Evolutionary conservation across 2,797 vertebrate genomes (phyloP), one percentile per base, ranked within the genome.

Genomic region (Bothrops alternatus): DNA sequence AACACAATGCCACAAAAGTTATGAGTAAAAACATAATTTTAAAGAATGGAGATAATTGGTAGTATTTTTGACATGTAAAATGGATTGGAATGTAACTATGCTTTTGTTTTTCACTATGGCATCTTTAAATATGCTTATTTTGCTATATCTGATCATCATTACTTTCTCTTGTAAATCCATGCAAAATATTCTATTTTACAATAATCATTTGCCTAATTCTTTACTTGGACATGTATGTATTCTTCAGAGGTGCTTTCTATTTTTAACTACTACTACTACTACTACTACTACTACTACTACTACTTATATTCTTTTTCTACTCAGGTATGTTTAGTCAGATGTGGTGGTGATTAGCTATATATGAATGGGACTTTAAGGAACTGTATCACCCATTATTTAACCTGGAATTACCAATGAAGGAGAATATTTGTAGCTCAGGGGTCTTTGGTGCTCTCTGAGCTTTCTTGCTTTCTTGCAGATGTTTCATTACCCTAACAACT

Each of bases 21-120:
- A 50, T 58, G 58, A 85, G 90, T 63, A 90, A 78, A 82, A 85
- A 82, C 47, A 25, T 16, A 0, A 88, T 56, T 82, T 86, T 91
- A 82, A 91, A 94, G 78, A 25, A 32, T 65, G 26, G 37, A 93
- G 94, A 92, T 58, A 82, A 0, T 0, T 85, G 14, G 14, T 73
- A 86, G 6, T 93, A 5, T 2, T 23, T 50, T 86, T 86, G 90
- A 61, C 94, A 47, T 61, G 50, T 1, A 1, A 89, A 53, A 91
- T 57, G 65, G 8, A 87, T n/a, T 82, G 16, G 87, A 85, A 53
- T 47, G 25, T 93, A 37, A 6, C 25, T 88, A 89, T 93, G 42
- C 50, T 91, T n/a, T 28, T 42, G 93, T 82, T 92, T 53, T 90
- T 90, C 73, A 86, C 2, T 23, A 61, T 8, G 82, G 92, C 10